A percentile compares a stretch with the other conserved stretches of the same genome.
phyloP scores from a whole-genome alignment of 2,113 vertebrate species.

The Gavia stellata region DNA sequence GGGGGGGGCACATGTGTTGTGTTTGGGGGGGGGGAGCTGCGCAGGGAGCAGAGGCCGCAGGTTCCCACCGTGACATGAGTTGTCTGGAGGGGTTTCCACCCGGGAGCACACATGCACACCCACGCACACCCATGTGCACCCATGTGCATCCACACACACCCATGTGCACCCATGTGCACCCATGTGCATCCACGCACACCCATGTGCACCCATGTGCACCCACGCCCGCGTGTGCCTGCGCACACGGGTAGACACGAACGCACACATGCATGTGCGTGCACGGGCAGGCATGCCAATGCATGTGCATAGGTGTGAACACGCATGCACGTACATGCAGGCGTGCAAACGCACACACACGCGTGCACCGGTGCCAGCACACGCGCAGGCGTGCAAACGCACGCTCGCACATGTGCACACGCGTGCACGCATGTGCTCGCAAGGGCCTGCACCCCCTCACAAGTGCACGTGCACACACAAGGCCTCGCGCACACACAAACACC shows the following conservation, averaged over 20 bases:
- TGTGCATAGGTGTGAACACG: too few relatives aligned
- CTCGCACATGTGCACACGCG: neutral
- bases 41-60: neutral
- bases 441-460: neutral
- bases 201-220: neutral
- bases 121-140: neutral
- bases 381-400: neutral
- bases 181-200: too few relatives aligned
- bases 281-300: too few relatives aligned
- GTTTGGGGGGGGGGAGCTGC: neutral
- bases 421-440: neutral
- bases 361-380: neutral
- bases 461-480: neutral
- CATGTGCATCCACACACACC: too few relatives aligned
- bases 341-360: neutral
- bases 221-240: fast-evolving
- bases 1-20: too few relatives aligned
- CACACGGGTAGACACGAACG: neutral
- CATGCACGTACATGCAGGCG: neutral
- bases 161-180: neutral
- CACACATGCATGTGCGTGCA: too few relatives aligned
- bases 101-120: neutral
- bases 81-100: neutral
- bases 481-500: neutral
- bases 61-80: neutral